phyloP scores from a whole-genome alignment of 2,888 invertebrate species.

The Lamellibrachia columna region DNA sequence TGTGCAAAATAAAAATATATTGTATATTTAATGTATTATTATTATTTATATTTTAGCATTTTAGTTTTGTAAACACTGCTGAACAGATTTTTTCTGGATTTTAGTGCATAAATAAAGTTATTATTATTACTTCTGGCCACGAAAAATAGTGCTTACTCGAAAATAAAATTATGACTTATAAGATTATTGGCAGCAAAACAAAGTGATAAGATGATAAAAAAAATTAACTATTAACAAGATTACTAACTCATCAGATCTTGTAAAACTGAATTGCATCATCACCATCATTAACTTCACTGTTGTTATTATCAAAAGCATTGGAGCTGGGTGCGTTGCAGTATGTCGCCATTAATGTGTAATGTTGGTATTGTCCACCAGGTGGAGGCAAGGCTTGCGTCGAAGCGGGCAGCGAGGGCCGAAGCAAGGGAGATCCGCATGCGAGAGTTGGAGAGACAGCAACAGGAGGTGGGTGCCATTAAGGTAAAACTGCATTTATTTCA shows the following conservation, averaged over 20 bases:
- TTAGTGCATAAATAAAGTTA: no score
- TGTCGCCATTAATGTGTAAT: not conserved
- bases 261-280: not conserved
- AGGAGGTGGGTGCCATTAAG: constrained; percentile 73
- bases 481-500: not conserved
- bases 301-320: not conserved
- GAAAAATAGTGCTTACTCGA: not conserved
- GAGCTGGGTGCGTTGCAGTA: not conserved
- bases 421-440: constrained; percentile 97
- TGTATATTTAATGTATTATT: no score
- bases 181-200: not conserved
- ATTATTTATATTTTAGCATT: no score
- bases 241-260: not conserved
- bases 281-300: not conserved
- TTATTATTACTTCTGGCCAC: no score
- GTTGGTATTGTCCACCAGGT: constrained; percentile 74
- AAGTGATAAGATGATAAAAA: no score
- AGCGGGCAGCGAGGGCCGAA: constrained; percentile 96
- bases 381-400: constrained; percentile 92
- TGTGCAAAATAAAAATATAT: no score
- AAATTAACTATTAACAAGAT: not conserved
- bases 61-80: no score
- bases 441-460: constrained; percentile 94
- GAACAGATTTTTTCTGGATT: no score
- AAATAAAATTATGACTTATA: not conserved